phyloP scores from a whole-genome alignment of 1,140 invertebrate genomes.

The Apis florea region DNA sequence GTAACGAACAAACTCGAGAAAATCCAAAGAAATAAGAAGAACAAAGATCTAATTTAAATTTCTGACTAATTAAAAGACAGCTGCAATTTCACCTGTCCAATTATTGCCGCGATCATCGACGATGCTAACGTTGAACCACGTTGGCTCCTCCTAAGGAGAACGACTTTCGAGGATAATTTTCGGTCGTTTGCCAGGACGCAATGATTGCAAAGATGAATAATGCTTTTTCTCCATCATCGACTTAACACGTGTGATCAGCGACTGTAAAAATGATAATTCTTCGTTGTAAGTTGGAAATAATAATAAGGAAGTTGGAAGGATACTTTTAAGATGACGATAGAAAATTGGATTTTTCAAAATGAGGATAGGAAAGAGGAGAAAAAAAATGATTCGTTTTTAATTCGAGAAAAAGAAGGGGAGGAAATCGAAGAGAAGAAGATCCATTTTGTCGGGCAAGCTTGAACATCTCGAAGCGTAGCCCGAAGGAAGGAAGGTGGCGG shows the following conservation, averaged over 20 bases:
- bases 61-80: background rate
- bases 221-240: slow-evolving; percentile 27
- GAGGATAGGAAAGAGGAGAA: background rate
- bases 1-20: background rate
- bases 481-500: slow-evolving; percentile 41
- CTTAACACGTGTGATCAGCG: slow-evolving; percentile 52
- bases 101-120: background rate
- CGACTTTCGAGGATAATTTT: slow-evolving; percentile 48
- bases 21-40: background rate
- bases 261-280: slow-evolving; percentile 54
- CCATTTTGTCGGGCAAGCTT: slow-evolving; percentile 34
- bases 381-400: background rate
- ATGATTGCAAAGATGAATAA: slow-evolving; percentile 53
- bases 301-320: background rate
- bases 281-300: background rate
- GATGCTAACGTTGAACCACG: too few species aligned
- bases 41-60: background rate
- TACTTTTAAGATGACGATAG: background rate
- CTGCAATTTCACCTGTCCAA: slow-evolving; percentile 17
- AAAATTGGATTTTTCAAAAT: background rate
- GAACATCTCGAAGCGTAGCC: slow-evolving; percentile 23
- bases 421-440: background rate
- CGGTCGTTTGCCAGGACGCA: slow-evolving; percentile 46
- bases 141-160: slow-evolving; percentile 1
- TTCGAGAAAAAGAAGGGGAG: background rate